Base-by-base conservation (phyloP, 53 echinoderm and acorn worm genomes). In the Temnopleurus reevesii region DNA sequence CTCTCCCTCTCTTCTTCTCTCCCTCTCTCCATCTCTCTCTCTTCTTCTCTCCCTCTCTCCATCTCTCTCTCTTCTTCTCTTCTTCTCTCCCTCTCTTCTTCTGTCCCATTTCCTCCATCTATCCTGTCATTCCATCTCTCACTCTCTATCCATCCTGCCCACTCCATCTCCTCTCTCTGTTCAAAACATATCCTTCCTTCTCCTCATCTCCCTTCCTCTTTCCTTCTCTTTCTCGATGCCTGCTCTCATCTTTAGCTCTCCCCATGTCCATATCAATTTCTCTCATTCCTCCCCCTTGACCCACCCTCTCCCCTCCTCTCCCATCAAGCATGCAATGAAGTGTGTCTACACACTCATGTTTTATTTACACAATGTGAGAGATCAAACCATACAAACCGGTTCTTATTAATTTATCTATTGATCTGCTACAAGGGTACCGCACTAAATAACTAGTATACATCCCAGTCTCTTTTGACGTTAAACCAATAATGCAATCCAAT, bases 341-440 rank as follows among this genome's bases (percentile, higher is more conserved):
- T n/a, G n/a, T 38, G 66, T 41, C 13, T 38, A 21, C 66, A n/a
- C 66, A 66, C 41, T 19, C 6, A 38, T 66, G 66, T 66, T 36
- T 66, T 66, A 66, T 66, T 66, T 36, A 66, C 66, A 66, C n/a
- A 66, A 21, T 41, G 19, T 38, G 66, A 66, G 66, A 66, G 36
- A 64, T 59, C 19, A n/a, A 55, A 23, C 5, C 5, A 19, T 55
- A 55, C 59, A 66, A 41, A 36, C 66, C n/a, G 41, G 66, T 38
- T 66, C 7, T 66, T 38, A 66, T 66, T 66, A 66, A 66, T 66
- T 41, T 66, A 66, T 66, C 66, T 66, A 66, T 66, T 66, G 66
- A 66, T 66, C 66, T 66, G 19, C 66, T 38, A 4, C 66, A 66
- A 66, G 66, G 66, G 41, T 66, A 66, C 7, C 8, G 38, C 66